Base-by-base conservation (phyloP, 2,888 invertebrate species). In the Caenorhabditis virilis region DNA sequence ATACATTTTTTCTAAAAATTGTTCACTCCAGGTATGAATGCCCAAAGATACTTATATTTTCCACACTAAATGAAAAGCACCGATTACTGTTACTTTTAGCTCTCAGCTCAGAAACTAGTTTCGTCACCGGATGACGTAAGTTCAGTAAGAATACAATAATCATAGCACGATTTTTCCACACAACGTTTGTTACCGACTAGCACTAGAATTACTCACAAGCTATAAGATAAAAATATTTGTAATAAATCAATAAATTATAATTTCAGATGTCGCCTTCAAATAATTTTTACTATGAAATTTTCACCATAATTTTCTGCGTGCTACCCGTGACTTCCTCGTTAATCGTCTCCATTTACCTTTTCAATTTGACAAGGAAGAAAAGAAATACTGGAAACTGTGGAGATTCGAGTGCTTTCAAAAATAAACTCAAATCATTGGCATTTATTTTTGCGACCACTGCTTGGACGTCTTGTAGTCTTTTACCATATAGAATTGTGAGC, bases 361-460 rank as follows among this genome's bases (percentile, higher is more conserved):
- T 82, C 69, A 77, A 78, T 23, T 57, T 82, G n/a, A 74, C 71
- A 6, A 27, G 74, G 33, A 71, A 71, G 26, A 76, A 76, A 41
- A 33, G 76, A 39, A 70, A 68, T 42, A 47, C 72, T 0, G 55
- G 54, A 1, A 66, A 71, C 9, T 65, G 59, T 11, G 70, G 69
- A 25, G 69, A 76, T 23, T 63, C 63, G 0, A 68, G 57, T 30
- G 67, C 61, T 16, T 69, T 76, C 26, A 69, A 63, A 45, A 76
- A 69, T 27, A 76, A 76, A 65, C 74, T 81, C 33, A 79, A 78
- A 66, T 80, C 80, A 1, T 59, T 82, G 36, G 78, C 80, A 15
- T 82, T 82, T 61, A 82, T 82, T 48, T 83, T 80, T 56, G 82
- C 82, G 16, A 82, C 82, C 9, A 82, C 82, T 1, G 77, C 77